Base-by-base conservation (phyloP, 2,797 vertebrate species). In the Naso thynnoides region DNA sequence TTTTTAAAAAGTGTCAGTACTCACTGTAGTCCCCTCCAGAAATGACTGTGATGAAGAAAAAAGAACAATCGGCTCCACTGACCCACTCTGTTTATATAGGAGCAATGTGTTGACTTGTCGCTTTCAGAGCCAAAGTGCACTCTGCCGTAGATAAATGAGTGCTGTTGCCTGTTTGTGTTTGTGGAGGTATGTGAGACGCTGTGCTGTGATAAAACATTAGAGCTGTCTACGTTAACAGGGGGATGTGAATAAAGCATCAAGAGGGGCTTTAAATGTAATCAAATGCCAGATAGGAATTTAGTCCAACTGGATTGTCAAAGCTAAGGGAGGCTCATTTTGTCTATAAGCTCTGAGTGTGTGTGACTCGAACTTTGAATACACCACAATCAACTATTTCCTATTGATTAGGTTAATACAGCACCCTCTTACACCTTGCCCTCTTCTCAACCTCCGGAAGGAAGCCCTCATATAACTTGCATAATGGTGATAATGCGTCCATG, bases 81-180 rank as follows among this genome's bases (percentile, higher is more conserved):
- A 59, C 62, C 24, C 52, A 31, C 29, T 74, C 85, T 73, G 76
- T 92, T 93, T 95, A 90, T 94, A 95, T 93, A 94, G 83, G 78
- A 92, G 85, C n/a, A 69, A 89, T 80, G 83, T 92, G 89, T 93
- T 91, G 91, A 94, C 92, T 89, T 89, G 86, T 91, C 45, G 70
- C 66, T 84, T 85, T 60, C 52, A 45, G 89, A 91, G 92, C 83
- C 93, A 95, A 95, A 95, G 95, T 94, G 89, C 94, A 94, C 50
- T 80, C 31, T 26, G 70, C 42, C 60, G 58, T 69, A 91, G 90
- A 93, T 92, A 93, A 94, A 93, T 86, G 65, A 41, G 19, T 13
- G 38, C 47, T 84, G 72, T 74, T 76, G 59, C 61, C 73, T 5
- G n/a, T 4, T 42, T 64, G 27, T 36, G 70, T 44, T 62, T 74